Evolutionary conservation across 1,140 invertebrate species (phyloP).

Genomic region (Drosophila grimshawi): DNA sequence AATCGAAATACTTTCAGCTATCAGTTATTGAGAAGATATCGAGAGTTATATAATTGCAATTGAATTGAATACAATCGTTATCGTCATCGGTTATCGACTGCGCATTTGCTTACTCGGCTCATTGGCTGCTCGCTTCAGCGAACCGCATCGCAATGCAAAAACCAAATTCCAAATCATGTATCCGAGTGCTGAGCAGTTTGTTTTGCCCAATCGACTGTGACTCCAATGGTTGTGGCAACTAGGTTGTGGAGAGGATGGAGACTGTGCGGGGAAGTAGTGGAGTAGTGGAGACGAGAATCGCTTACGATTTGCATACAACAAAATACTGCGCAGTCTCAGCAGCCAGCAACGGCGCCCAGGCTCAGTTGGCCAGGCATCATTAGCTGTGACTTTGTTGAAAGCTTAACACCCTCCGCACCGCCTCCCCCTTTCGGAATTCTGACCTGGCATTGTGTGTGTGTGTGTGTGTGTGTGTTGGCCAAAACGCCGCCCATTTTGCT

Average conservation of each 20-base stretch:
- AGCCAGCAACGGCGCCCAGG: not conserved
- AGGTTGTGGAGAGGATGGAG: not conserved
- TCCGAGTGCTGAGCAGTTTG: constrained; percentile 25
- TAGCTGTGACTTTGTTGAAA: constrained; percentile 22
- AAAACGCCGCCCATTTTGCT: constrained; percentile 77
- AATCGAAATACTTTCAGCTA: not conserved
- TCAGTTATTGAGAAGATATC: constrained; percentile 2
- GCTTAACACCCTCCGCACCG: not conserved
- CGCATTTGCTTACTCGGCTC: constrained; percentile 43
- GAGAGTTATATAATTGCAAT: not conserved
- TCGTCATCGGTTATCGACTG: constrained; percentile 38
- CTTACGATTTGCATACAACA: constrained; percentile 42
- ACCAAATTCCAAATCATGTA: constrained; percentile 20
- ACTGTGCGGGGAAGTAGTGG: not conserved
- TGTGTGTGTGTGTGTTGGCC: constrained; percentile 10
- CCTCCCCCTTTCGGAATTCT: not conserved
- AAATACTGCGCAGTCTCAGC: constrained; percentile 28
- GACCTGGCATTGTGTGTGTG: not conserved
- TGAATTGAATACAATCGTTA: constrained; percentile 11
- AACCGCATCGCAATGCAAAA: constrained; percentile 36
- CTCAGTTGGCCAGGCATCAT: constrained; percentile 25
- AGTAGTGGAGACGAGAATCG: constrained; percentile 2
- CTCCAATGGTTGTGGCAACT: not conserved
- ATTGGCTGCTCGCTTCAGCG: constrained; percentile 46
- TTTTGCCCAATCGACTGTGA: constrained; percentile 51